These are phyloP conservation scores for Passerculus sandwichensis DNA, from an alignment of 2,797 vertebrate species.

Conservation along the genomic window DNA sequence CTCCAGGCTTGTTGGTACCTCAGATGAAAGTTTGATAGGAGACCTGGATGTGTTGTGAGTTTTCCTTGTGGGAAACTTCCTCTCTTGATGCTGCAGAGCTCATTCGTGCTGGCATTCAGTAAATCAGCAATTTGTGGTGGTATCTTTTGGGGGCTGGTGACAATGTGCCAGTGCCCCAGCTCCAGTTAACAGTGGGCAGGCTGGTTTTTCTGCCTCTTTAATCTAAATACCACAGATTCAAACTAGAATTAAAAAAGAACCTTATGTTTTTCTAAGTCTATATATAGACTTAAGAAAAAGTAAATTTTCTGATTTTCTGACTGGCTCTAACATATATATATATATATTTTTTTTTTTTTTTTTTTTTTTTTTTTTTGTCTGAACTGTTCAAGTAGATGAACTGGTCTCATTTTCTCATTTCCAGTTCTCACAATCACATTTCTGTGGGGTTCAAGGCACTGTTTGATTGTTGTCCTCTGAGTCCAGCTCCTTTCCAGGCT, in stretches of 20 bases:
- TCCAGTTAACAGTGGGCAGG: background rate
- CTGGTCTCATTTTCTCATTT: background rate
- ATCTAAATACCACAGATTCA: background rate
- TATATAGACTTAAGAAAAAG: background rate
- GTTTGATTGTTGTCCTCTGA: background rate
- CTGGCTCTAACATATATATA: background rate
- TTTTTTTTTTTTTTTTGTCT: background rate
- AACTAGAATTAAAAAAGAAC: background rate
- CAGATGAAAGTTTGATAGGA: background rate
- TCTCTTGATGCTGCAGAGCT: background rate
- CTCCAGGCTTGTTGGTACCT: background rate
- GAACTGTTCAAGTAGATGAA: background rate
- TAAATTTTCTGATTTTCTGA: background rate
- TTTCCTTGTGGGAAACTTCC: background rate
- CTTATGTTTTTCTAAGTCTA: background rate
- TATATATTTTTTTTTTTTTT: background rate
- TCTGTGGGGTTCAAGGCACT: background rate
- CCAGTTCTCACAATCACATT: background rate
- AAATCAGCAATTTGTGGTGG: background rate
- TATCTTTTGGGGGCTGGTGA: background rate
- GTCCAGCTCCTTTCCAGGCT: background rate
- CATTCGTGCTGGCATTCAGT: background rate
- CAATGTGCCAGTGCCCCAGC: background rate
- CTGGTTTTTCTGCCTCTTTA: background rate
- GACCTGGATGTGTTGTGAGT: rapidly evolving